These are phyloP conservation scores for Drosophila nigrodunni DNA, from an alignment of 1,140 invertebrate genomes.

Conservation along the genomic window DNA sequence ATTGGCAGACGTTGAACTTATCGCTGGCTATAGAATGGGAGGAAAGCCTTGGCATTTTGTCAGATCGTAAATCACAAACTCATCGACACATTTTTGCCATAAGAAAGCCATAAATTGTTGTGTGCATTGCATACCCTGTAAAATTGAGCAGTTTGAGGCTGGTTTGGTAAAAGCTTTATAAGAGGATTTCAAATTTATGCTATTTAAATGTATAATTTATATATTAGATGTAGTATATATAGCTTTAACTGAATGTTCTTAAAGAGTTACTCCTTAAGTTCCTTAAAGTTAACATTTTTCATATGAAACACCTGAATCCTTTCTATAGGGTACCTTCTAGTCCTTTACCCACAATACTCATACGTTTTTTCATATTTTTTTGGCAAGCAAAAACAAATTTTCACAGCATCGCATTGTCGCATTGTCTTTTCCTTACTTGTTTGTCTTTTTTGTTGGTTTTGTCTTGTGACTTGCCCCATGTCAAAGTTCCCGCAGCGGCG, in stretches of 20 bases:
- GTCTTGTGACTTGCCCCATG: conserved; percentile 36
- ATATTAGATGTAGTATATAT: too few species aligned
- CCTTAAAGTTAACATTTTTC: too few species aligned
- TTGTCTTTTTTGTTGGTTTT: too few species aligned
- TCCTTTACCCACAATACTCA: not conserved
- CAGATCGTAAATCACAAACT: conserved; percentile 61
- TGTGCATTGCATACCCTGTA: not conserved
- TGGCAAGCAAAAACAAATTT: conserved; percentile 50
- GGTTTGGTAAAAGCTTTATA: too few species aligned
- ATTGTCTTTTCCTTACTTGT: not conserved
- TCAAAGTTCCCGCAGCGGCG: conserved; percentile 60
- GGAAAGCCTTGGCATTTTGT: conserved; percentile 22
- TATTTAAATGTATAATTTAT: too few species aligned
- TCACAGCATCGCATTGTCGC: conserved; percentile 60
- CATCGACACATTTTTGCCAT: conserved; percentile 66
- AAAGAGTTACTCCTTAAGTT: too few species aligned
- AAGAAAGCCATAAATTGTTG: conserved; percentile 42
- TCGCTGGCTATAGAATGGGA: not conserved
- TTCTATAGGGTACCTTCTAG: not conserved
- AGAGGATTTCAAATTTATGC: too few species aligned
- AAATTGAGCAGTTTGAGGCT: not conserved
- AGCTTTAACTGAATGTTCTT: too few species aligned
- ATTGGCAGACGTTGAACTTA: conserved; percentile 20
- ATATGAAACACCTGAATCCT: too few species aligned
- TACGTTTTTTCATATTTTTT: conserved; percentile 7